These are phyloP conservation scores for Pristionchus exspectatus DNA, from an alignment of 2,888 invertebrate species.

Conservation along the genomic window DNA sequence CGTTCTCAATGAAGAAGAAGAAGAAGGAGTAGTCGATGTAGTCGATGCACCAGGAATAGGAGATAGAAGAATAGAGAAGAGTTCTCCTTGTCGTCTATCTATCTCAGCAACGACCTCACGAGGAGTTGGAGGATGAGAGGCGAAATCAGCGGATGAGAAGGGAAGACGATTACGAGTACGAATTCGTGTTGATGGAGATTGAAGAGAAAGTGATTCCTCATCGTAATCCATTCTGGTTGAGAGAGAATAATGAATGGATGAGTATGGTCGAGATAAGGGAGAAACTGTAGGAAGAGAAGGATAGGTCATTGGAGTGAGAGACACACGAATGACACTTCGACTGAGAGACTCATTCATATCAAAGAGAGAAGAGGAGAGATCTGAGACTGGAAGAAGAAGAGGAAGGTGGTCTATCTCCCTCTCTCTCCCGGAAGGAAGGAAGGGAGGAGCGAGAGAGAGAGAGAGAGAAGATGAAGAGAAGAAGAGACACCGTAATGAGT, in stretches of 20 bases:
- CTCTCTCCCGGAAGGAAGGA: slow-evolving; percentile 38
- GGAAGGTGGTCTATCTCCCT: slow-evolving; percentile 50
- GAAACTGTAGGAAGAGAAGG: slow-evolving; percentile 8
- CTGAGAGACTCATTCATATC: slow-evolving; percentile 45
- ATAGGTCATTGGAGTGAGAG: slow-evolving; percentile 26
- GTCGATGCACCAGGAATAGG: slow-evolving; percentile 29
- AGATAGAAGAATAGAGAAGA: slow-evolving; percentile 30
- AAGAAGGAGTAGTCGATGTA: background rate
- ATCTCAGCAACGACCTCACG: slow-evolving; percentile 49
- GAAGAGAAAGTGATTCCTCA: background rate
- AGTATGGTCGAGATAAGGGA: slow-evolving; percentile 2
- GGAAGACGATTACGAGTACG: slow-evolving; percentile 53
- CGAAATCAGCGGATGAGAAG: slow-evolving; percentile 48
- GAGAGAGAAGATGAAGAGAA: background rate
- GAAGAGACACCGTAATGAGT: slow-evolving; percentile 45
- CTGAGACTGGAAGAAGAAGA: slow-evolving; percentile 43
- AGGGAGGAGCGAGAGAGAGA: background rate
- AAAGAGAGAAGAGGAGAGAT: slow-evolving; percentile 35
- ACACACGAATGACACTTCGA: slow-evolving; percentile 25
- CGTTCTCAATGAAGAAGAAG: background rate
- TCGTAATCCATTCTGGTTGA: slow-evolving; percentile 52
- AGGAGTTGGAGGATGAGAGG: slow-evolving; percentile 54
- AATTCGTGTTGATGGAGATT: slow-evolving; percentile 3
- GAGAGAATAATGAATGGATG: slow-evolving; percentile 10
- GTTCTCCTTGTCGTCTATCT: slow-evolving; percentile 34